These are phyloP conservation scores for Orthonyx spaldingii DNA, from an alignment of 2,113 vertebrate genomes.

Conservation along the genomic window DNA sequence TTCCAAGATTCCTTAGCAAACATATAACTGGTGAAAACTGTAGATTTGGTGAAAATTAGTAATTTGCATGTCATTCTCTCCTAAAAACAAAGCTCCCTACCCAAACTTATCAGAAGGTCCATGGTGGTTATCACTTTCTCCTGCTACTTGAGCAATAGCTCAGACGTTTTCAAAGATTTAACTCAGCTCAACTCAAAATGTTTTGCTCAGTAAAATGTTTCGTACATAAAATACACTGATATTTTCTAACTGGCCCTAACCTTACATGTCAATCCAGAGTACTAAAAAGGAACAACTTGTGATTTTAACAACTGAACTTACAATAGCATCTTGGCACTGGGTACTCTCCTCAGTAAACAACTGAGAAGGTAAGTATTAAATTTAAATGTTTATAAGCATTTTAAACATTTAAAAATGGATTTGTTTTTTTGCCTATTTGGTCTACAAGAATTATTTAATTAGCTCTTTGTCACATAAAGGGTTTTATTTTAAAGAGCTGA, in stretches of 20 bases:
- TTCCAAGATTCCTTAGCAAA: not conserved
- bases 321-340: not conserved
- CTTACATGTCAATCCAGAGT: not conserved
- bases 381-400: not conserved
- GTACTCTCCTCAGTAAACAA: not conserved
- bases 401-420: not conserved
- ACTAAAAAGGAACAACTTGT: not conserved
- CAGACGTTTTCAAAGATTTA: not conserved
- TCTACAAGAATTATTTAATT: not conserved
- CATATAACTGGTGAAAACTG: not conserved
- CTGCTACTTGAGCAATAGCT: not conserved
- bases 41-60: no score
- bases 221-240: not conserved
- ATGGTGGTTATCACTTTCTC: not conserved
- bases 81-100: not conserved
- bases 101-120: not conserved
- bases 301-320: not conserved
- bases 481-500: not conserved
- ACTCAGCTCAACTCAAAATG: not conserved
- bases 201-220: not conserved
- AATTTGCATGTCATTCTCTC: no score
- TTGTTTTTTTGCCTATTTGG: not conserved
- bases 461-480: not conserved
- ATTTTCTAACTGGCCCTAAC: not conserved
- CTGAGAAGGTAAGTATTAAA: not conserved